Evolutionary conservation across 1,140 invertebrate species (phyloP).

Genomic region (Megalonaias nervosa): DNA sequence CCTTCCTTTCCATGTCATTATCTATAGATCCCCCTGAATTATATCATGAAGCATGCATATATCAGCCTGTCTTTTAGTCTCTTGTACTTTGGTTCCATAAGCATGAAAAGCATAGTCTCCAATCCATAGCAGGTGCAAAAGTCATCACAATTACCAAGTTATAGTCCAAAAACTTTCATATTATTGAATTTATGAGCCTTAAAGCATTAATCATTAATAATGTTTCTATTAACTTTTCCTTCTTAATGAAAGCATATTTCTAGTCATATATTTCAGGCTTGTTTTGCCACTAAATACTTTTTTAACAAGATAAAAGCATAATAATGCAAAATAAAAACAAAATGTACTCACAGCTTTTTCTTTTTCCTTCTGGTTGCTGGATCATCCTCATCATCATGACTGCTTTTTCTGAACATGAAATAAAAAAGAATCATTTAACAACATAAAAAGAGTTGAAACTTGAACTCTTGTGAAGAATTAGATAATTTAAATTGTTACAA

Average conservation of each 20-base stretch:
- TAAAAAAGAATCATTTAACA: background rate
- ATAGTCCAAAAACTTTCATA: background rate
- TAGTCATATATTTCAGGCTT: background rate
- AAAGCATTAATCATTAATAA: background rate
- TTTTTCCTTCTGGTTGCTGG: slow-evolving; percentile 71
- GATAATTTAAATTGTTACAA: no score
- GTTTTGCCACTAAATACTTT: background rate
- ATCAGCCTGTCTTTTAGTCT: no score
- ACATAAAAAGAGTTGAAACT: background rate
- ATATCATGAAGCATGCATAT: no score
- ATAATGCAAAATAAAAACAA: background rate
- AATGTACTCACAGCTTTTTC: slow-evolving; percentile 70
- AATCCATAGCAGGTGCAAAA: no score
- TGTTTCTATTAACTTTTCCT: background rate
- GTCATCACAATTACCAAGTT: no score
- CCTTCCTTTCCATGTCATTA: no score
- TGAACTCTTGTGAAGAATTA: background rate
- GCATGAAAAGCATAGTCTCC: no score
- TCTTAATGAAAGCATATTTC: background rate
- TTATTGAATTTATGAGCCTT: background rate
- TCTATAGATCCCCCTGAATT: no score
- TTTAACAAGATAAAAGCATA: no score
- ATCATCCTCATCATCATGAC: slow-evolving; percentile 65
- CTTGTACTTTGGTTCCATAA: no score
- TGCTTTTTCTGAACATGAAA: slow-evolving; percentile 20